Evolutionary conservation across 1,140 invertebrate genomes (phyloP).

Genomic region (Drosophila lowei): DNA sequence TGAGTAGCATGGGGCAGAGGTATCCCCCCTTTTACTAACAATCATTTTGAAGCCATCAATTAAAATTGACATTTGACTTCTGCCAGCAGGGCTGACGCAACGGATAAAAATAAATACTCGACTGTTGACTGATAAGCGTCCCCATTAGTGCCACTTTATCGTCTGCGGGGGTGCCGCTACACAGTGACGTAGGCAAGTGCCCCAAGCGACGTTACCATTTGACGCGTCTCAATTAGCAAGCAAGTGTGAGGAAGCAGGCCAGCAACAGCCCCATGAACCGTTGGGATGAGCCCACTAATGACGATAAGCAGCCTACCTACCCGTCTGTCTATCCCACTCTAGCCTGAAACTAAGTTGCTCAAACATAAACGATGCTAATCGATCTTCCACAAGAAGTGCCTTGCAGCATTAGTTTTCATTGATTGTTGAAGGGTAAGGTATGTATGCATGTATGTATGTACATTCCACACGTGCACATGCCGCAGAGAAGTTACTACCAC

Average conservation of each 20-base stretch:
- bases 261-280: background rate
- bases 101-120: slow-evolving; percentile 22
- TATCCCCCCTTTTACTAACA: background rate
- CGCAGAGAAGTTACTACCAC: no score
- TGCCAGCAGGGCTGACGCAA: slow-evolving; percentile 33
- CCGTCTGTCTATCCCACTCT: slow-evolving; percentile 1
- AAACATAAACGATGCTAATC: slow-evolving; percentile 42
- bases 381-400: no score
- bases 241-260: no score
- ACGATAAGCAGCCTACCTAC: slow-evolving; percentile 42
- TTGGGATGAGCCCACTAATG: slow-evolving; percentile 57
- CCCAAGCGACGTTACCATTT: slow-evolving; percentile 1
- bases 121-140: slow-evolving; percentile 43
- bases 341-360: slow-evolving; percentile 50
- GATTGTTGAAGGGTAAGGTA: no score
- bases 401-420: no score
- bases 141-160: slow-evolving; percentile 24
- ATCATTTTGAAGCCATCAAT: slow-evolving; percentile 10
- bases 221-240: slow-evolving; percentile 27
- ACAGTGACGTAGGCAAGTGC: slow-evolving; percentile 32
- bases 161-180: background rate
- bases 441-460: no score
- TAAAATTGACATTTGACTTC: slow-evolving; percentile 46
- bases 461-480: no score
- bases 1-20: background rate